Evolutionary conservation across 2,888 invertebrate genomes (phyloP), one percentile per base, ranked within the genome.

Genomic region (Adelognathus sp.): DNA sequence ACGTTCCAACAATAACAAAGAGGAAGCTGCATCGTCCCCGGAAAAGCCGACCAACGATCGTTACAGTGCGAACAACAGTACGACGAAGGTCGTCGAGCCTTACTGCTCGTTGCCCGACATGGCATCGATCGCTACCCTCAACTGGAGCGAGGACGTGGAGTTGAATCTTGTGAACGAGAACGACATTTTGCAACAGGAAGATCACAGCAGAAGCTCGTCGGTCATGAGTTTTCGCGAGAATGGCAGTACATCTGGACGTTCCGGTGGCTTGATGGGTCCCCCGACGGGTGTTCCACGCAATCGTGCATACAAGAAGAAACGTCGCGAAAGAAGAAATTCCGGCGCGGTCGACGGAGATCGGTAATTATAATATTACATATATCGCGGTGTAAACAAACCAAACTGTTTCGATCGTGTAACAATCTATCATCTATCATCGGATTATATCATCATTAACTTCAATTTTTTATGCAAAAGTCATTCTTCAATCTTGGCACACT

Each of bases 141-240:
- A 94, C 88, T 94, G 94, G 94, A 93, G 93, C 80, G 94, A 94
- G 88, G 94, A 94, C 88, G 94, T 94, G 16, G 94, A 94, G 81
- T 93, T 92, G 79, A 91, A 90, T 76, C 85, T 92, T 63, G 92
- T 93, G 83, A 92, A 92, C 24, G 93, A 73, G 1, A 93, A 87
- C 91, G 91, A 79, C 81, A 92, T 80, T 46, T 54, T 46, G 1
- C 31, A 24, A 36, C 56, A 46, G 31, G 41, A 39, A 1, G 24
- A 56, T 67, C 54, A 71, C 5, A 93, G 93, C 24, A 92, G 93
- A 74, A 93, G 93, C 84, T 93, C 93, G 1, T 94, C 93, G 5
- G 90, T 93, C 50, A 86, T 92, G 52, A 93, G 93, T 87, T 90
- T 93, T 64, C 87, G 87, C 6, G 91, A 91, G 80, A 87, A 85